Evolutionary conservation across 2,113 vertebrate species (phyloP), one percentile per base, ranked within the genome.

Genomic region (Rhinogobius similis): DNA sequence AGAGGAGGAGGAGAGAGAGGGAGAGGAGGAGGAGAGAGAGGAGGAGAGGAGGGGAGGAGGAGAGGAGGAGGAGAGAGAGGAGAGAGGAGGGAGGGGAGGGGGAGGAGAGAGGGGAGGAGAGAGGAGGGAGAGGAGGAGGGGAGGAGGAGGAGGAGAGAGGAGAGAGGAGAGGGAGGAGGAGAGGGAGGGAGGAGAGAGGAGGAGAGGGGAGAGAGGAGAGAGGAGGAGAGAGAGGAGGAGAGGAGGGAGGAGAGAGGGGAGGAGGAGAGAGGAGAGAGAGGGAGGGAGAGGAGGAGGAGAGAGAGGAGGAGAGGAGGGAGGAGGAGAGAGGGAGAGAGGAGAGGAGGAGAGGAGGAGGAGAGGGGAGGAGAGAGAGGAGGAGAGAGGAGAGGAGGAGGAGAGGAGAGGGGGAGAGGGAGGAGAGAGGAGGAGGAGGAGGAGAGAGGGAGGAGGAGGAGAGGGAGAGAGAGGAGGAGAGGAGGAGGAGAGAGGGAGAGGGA

Each of bases 241-340:
- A n/a, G n/a, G n/a, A n/a, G n/a, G 44, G 46, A 63, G 66, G 66
- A 68, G 26, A n/a, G n/a, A n/a, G n/a, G n/a, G 68, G 58, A 32
- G 23, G 36, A 41, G 5, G 44, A n/a, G 44, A 36, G 62, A 59
- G 66, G n/a, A 68, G 27, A 68, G 23, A n/a, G n/a, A n/a, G n/a
- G n/a, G 58, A 32, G 23, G 26, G 29, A 4, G 21, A 68, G 27
- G 58, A 24, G 20, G 26, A 52, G 38, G 12, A 13, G 12, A 41
- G 10, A 41, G 39, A 10, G 11, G 39, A 13, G 39, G 9, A 41
- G 12, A 10, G 11, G 12, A 41, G 39, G 39, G n/a, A n/a, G n/a
- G n/a, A n/a, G n/a, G n/a, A n/a, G n/a, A n/a, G n/a, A n/a, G n/a
- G n/a, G n/a, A 41, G 12, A 41, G 39, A 41, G 3, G 12, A n/a